These are phyloP conservation scores for Elgaria multicarinata DNA, from an alignment of 2,113 vertebrate genomes.

Conservation along the genomic window DNA sequence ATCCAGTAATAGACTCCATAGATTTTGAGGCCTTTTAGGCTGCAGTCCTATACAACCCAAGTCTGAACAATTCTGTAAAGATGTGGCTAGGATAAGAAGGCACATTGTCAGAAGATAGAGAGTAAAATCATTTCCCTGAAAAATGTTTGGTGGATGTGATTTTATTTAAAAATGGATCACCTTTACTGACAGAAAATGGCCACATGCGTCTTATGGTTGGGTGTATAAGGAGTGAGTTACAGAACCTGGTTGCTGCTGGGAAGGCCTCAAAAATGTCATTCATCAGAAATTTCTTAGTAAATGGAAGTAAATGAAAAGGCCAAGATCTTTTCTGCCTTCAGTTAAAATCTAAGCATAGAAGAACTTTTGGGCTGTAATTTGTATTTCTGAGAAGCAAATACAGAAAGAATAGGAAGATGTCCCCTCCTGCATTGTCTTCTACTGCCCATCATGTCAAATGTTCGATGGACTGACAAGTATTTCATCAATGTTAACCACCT, in stretches of 20 bases:
- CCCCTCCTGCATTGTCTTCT: constrained; percentile 47
- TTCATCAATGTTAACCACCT: constrained; percentile 69
- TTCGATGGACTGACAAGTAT: constrained; percentile 66
- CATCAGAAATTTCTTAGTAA: neutral
- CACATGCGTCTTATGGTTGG: neutral
- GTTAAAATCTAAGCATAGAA: too few relatives aligned
- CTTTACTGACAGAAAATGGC: neutral
- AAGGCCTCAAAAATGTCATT: neutral
- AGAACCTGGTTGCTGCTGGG: neutral
- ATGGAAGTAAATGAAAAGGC: neutral
- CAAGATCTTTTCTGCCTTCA: neutral
- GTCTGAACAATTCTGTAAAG: constrained; percentile 14
- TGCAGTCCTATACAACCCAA: neutral
- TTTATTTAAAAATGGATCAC: neutral
- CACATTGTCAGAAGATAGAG: constrained; percentile 23
- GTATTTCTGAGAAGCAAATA: neutral
- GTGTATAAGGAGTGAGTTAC: neutral
- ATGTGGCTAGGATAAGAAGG: neutral
- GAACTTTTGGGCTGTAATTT: neutral
- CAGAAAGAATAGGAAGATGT: constrained; percentile 36
- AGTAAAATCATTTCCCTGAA: constrained; percentile 1
- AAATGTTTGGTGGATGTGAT: neutral
- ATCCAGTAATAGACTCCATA: too few relatives aligned
- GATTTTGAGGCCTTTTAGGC: neutral
- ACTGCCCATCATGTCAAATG: constrained; percentile 53